These are phyloP conservation scores for Lynx canadensis DNA, from an alignment of 2,113 vertebrate genomes.

Conservation along the genomic window DNA sequence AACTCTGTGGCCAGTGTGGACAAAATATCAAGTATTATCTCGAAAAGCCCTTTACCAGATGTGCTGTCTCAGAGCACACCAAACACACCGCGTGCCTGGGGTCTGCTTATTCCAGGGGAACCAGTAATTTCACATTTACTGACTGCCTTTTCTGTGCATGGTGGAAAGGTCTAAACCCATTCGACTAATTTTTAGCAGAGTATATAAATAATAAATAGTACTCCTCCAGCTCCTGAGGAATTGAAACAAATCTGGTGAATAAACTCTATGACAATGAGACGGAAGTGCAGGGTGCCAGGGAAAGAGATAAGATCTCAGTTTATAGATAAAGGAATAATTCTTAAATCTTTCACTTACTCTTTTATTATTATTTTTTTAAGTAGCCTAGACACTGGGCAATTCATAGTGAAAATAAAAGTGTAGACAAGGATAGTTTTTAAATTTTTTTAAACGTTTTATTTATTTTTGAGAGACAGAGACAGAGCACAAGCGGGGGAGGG, in stretches of 20 bases:
- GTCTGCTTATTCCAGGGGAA: neutral
- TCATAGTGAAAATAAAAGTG: neutral
- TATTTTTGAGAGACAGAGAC: too few relatives aligned
- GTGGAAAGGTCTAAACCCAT: neutral
- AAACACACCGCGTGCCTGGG: neutral
- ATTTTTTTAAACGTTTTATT: neutral
- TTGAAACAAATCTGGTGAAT: neutral
- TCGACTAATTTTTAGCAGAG: neutral
- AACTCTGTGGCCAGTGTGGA: neutral
- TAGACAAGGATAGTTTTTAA: constrained; percentile 38
- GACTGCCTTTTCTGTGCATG: neutral
- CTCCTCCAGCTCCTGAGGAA: neutral
- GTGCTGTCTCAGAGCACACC: neutral
- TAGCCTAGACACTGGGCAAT: neutral
- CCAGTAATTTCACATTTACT: neutral
- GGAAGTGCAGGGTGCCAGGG: neutral
- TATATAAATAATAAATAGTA: neutral
- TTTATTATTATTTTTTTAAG: neutral
- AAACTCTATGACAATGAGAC: neutral
- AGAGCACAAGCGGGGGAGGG: too few relatives aligned
- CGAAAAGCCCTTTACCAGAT: neutral
- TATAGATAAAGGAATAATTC: constrained; percentile 12
- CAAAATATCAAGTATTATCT: neutral
- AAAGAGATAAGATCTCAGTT: neutral
- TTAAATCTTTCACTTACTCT: neutral